Evolutionary conservation across 1,140 invertebrate species (phyloP).

Genomic region (Diploscapter pachys): DNA sequence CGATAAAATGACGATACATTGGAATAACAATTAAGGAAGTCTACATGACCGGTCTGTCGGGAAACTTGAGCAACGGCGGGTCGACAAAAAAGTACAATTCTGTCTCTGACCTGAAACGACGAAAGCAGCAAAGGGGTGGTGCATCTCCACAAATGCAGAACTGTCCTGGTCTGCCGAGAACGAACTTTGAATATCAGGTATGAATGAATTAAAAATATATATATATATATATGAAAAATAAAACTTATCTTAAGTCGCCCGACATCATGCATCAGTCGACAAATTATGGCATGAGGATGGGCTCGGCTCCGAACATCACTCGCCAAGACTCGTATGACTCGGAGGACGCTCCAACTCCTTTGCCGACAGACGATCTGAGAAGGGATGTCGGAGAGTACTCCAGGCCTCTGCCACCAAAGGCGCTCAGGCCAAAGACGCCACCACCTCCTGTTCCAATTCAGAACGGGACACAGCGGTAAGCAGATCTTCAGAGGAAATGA

Average conservation of each 20-base stretch:
- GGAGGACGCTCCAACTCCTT: constrained; percentile 27
- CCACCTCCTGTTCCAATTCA: constrained; percentile 9
- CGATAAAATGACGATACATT: constrained; percentile 20
- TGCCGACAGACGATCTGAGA: constrained; percentile 21
- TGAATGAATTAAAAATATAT: background rate
- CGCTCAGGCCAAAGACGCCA: constrained; percentile 45
- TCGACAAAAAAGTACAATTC: constrained; percentile 77
- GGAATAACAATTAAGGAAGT: constrained; percentile 6
- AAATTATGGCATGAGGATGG: too few relatives aligned
- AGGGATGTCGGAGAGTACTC: constrained; percentile 42
- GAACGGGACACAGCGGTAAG: background rate
- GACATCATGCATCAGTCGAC: constrained; percentile 20
- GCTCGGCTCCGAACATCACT: constrained; percentile 8
- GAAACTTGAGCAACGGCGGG: too few relatives aligned
- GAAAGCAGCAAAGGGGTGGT: constrained; percentile 62
- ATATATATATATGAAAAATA: background rate
- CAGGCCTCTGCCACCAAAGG: constrained; percentile 9
- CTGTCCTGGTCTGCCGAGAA: constrained; percentile 17
- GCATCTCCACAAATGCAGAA: constrained; percentile 28
- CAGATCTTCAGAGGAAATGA: background rate
- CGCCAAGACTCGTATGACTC: constrained; percentile 17
- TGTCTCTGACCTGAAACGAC: constrained; percentile 88
- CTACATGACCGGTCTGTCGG: too few relatives aligned
- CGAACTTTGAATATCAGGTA: constrained; percentile 21
- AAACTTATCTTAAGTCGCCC: constrained; percentile 34